These are phyloP conservation scores for Lasioglossum pauxillum DNA, from an alignment of 2,888 invertebrate genomes.

Conservation along the genomic window DNA sequence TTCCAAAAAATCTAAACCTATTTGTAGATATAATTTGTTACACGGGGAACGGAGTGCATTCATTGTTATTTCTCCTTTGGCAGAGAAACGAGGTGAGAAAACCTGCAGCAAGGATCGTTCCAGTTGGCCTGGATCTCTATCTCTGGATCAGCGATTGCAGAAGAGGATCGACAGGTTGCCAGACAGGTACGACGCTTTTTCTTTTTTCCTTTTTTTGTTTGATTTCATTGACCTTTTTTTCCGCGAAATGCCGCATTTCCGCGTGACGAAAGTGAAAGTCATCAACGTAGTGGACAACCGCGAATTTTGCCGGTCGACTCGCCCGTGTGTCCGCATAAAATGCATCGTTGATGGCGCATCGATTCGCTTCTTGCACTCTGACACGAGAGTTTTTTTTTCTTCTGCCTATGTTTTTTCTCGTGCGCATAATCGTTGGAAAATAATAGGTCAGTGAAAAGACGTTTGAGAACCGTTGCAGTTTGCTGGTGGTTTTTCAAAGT, in stretches of 20 bases:
- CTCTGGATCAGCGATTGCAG: slow-evolving; percentile 13
- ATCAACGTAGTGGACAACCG: slow-evolving; percentile 27
- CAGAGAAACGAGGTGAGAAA: slow-evolving; percentile 47
- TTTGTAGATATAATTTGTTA: neutral
- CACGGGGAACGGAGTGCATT: neutral
- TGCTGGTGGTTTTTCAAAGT: neutral
- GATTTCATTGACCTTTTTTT: neutral
- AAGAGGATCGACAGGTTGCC: slow-evolving; percentile 6
- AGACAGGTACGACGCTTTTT: slow-evolving; percentile 32
- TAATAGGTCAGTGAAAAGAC: neutral
- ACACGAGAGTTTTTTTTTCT: neutral
- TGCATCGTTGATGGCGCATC: slow-evolving; percentile 29
- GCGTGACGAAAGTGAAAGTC: slow-evolving; percentile 42
- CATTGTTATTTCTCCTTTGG: slow-evolving; percentile 28
- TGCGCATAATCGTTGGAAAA: neutral
- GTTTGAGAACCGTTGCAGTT: neutral
- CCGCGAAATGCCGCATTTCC: slow-evolving; percentile 27
- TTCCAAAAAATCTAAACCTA: neutral
- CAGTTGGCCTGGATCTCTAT: slow-evolving; percentile 56
- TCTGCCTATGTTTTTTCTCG: neutral
- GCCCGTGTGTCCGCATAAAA: slow-evolving; percentile 15
- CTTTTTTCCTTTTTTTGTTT: slow-evolving; percentile 7
- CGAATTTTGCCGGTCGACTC: slow-evolving; percentile 31
- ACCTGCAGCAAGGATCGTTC: slow-evolving; percentile 56
- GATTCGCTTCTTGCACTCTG: slow-evolving; percentile 18